phyloP scores from a whole-genome alignment of 2,797 vertebrate genomes.

The Gymnoscopelus microlampas region DNA sequence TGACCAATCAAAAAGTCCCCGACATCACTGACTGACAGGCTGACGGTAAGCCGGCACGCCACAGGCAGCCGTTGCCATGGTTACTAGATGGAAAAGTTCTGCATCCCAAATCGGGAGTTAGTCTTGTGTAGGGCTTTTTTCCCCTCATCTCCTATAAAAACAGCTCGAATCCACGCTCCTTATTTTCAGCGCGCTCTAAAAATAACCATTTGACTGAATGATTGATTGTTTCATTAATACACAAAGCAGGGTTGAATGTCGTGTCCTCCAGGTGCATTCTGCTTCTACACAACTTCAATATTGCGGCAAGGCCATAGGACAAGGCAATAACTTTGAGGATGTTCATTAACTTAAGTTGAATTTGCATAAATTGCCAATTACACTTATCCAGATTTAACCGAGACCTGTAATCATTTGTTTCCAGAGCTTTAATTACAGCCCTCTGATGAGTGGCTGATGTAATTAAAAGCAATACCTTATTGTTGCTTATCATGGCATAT shows the following conservation, averaged over 20 bases:
- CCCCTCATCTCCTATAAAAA: too few species aligned
- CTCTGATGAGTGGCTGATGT: slow-evolving; percentile 60
- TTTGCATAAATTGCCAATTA: slow-evolving; percentile 69
- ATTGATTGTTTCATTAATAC: slow-evolving; percentile 2
- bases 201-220: neutral
- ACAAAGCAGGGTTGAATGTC: slow-evolving; percentile 1
- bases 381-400: slow-evolving; percentile 59
- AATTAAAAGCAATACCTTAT: slow-evolving; percentile 64
- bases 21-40: too few species aligned
- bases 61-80: too few species aligned
- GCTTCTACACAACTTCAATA: neutral
- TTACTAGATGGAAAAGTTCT: too few species aligned
- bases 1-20: too few species aligned
- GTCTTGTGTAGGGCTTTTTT: too few species aligned
- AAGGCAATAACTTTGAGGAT: slow-evolving; percentile 31
- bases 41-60: too few species aligned
- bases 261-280: neutral
- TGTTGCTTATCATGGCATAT: slow-evolving; percentile 63
- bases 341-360: slow-evolving; percentile 34
- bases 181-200: neutral
- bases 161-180: neutral
- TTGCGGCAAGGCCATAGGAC: neutral
- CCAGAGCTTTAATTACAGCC: slow-evolving; percentile 65
- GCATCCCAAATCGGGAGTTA: too few species aligned
- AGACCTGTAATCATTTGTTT: slow-evolving; percentile 66